Conservation (phyloP, 2,113 vertebrate genomes). For the Triplophysa siluroides region DNA sequence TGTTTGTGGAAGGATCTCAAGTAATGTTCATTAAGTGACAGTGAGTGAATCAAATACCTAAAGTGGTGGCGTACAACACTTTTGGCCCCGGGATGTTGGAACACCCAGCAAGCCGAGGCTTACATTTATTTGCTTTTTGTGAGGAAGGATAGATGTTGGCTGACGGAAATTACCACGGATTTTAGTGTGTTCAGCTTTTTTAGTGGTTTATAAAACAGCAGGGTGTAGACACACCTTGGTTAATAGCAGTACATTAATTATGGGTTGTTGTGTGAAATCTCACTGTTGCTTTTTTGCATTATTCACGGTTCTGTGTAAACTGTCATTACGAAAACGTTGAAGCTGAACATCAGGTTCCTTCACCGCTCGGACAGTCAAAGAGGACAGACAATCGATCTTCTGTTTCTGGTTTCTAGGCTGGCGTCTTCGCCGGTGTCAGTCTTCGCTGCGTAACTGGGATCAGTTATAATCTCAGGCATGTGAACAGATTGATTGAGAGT, state of each 20-base stretch:
- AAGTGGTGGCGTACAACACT: neutral
- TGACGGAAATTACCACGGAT: neutral
- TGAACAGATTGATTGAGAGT: neutral
- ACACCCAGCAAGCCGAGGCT: neutral
- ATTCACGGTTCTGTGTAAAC: neutral
- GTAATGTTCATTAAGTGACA: conserved; percentile 14
- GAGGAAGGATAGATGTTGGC: neutral
- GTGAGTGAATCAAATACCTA: neutral
- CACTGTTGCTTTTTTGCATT: neutral
- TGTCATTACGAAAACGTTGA: too few species aligned
- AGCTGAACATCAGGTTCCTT: neutral
- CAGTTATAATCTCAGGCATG: conserved; percentile 19
- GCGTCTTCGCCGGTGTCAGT: neutral
- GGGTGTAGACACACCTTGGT: too few species aligned
- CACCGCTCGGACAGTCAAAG: neutral
- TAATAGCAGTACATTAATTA: neutral
- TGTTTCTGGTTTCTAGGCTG: neutral
- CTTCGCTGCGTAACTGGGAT: neutral
- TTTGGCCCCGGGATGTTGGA: neutral
- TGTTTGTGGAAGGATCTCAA: neutral
- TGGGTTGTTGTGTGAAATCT: neutral
- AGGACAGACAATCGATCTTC: neutral
- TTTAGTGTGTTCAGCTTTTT: neutral
- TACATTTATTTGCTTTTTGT: neutral
- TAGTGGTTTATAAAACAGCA: too few species aligned